Evolutionary conservation across 2,888 invertebrate genomes (phyloP), one percentile per base, ranked within the genome.

Genomic region (Microctonus hyperodae): DNA sequence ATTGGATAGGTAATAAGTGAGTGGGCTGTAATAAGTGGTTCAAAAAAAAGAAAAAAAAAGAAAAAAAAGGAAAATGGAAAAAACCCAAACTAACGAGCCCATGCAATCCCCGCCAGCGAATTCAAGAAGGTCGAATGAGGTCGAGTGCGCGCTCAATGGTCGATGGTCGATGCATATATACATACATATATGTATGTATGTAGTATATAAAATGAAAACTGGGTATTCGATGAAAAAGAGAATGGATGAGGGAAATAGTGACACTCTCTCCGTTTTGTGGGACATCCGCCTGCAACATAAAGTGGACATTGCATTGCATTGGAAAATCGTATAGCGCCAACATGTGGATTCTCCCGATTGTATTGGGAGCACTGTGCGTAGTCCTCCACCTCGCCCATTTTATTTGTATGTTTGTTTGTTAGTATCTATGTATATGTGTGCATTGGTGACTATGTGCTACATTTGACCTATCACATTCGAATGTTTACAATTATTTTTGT

Each of bases 61-160:
- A 40, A 65, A n/a, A n/a, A n/a, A n/a, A n/a, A n/a, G n/a, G n/a
- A n/a, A n/a, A n/a, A n/a, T n/a, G n/a, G n/a, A 60, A 64, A 64
- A 60, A 69, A 63, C 31, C 58, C 31, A 28, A 65, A 66, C 66
- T 59, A 65, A 64, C 64, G 65, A 67, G 53, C 60, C 59, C 40
- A 40, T 37, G 57, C 65, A 31, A 31, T 55, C n/a, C 22, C 55
- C 25, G 35, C 59, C 69, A 51, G 69, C 55, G 44, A 33, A 65
- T 67, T 67, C 50, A 65, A 63, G 65, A 65, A 63, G 64, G 58
- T 60, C 58, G 66, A 70, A 69, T 56, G 65, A 57, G 70, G 70
- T 70, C 69, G 67, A 69, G 70, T 56, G 64, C 62, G 55, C 53
- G 55, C 53, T 31, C 65, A 55, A 70, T 69, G 67, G 68, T 62